Evolutionary conservation across 2,888 invertebrate species (phyloP).

Genomic region (Melanostoma mellinum): DNA sequence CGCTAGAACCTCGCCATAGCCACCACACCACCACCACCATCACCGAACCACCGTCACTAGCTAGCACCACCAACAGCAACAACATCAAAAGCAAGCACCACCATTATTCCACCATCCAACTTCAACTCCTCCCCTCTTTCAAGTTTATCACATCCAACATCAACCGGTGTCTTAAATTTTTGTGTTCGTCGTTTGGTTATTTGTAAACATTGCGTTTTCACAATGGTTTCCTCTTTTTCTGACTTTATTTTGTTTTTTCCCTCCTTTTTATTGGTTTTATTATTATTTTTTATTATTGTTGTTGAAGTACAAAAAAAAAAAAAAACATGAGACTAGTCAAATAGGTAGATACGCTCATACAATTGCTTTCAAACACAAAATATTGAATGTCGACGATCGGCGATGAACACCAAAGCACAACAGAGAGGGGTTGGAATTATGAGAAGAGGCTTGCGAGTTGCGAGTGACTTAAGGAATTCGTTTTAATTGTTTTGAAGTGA

Average conservation of each 20-base stretch:
- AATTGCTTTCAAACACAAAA: conserved; percentile 41
- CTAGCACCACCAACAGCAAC: not conserved
- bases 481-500: too few relatives aligned
- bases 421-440: conserved; percentile 2
- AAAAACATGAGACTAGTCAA: not conserved
- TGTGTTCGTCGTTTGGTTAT: conserved; percentile 54
- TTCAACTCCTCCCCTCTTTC: not conserved
- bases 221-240: conserved; percentile 44
- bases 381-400: conserved; percentile 8
- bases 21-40: conserved; percentile 12
- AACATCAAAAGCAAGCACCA: not conserved
- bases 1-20: conserved; percentile 21
- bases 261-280: conserved; percentile 17
- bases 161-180: conserved; percentile 65
- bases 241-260: not conserved
- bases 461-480: too few relatives aligned
- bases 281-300: conserved; percentile 46
- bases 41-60: not conserved
- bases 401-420: not conserved
- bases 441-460: too few relatives aligned
- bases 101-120: not conserved
- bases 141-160: conserved; percentile 52
- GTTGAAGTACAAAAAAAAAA: conserved; percentile 17
- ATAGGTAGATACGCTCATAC: conserved; percentile 7
- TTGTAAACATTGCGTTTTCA: conserved; percentile 64